phyloP scores from a whole-genome alignment of 2,888 invertebrate genomes.

The Stenchaetothrips biformis region DNA sequence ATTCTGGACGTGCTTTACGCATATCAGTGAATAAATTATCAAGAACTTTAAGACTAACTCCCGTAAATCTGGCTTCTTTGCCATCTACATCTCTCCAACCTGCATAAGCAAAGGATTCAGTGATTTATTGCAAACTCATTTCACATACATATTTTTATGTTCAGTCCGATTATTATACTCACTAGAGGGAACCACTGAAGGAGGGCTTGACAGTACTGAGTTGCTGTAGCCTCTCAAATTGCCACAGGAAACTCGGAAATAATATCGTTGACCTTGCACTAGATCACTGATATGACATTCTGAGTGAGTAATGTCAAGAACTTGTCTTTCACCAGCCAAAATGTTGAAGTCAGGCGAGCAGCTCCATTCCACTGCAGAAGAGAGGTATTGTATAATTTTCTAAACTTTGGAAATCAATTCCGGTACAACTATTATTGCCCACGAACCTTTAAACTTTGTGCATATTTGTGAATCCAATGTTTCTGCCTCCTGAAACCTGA shows the following conservation, averaged over 20 bases:
- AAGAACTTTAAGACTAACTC: slow-evolving; percentile 65
- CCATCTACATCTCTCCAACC: slow-evolving; percentile 83
- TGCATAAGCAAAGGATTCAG: slow-evolving; percentile 42
- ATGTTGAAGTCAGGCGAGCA: slow-evolving; percentile 75
- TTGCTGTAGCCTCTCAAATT: slow-evolving; percentile 88
- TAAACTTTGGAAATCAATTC: slow-evolving; percentile 30
- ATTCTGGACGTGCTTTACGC: slow-evolving; percentile 54
- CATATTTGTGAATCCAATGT: slow-evolving; percentile 70
- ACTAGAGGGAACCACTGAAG: slow-evolving; percentile 87
- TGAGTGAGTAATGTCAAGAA: slow-evolving; percentile 61
- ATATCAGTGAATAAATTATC: slow-evolving; percentile 71
- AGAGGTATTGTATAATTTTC: slow-evolving; percentile 20
- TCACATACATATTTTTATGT: not conserved
- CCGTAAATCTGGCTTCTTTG: slow-evolving; percentile 58
- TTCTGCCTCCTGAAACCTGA: slow-evolving; percentile 65
- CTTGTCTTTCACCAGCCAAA: slow-evolving; percentile 72
- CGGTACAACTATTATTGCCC: not conserved
- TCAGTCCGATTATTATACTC: slow-evolving; percentile 47
- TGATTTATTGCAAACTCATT: slow-evolving; percentile 17
- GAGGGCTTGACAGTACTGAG: slow-evolving; percentile 69
- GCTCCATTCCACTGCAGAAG: slow-evolving; percentile 84
- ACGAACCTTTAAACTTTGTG: slow-evolving; percentile 84
- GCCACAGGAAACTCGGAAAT: slow-evolving; percentile 86
- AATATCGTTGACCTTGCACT: slow-evolving; percentile 80
- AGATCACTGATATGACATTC: slow-evolving; percentile 65